A percentile compares a stretch with the other conserved stretches of the same genome.
These are phyloP conservation scores for Araneus ventricosus DNA, from an alignment of 1,140 invertebrate genomes.

Conservation along the genomic window DNA sequence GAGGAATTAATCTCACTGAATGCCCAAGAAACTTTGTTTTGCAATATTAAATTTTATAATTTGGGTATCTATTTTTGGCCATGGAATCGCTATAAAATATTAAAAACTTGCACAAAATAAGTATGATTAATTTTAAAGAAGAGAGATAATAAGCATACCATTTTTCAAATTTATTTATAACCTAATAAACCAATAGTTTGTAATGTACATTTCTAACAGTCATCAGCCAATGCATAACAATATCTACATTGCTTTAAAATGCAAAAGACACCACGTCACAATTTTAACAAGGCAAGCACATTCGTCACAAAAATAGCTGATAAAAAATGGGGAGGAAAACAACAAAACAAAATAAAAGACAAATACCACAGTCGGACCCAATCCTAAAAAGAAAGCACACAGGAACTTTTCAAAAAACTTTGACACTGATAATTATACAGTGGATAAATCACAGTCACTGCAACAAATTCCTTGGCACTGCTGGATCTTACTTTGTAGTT, in stretches of 20 bases:
- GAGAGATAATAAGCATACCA: background rate
- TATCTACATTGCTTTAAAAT: slow-evolving; percentile 74
- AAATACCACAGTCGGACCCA: slow-evolving; percentile 66
- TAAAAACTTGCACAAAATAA: too few relatives aligned
- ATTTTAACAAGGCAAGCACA: slow-evolving; percentile 74
- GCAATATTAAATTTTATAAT: too few relatives aligned
- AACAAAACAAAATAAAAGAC: slow-evolving; percentile 21
- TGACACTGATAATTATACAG: slow-evolving; percentile 71
- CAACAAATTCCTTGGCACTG: slow-evolving; percentile 73
- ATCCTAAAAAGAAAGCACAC: slow-evolving; percentile 71
- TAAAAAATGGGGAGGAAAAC: slow-evolving; percentile 4
- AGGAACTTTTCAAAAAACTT: slow-evolving; percentile 75
- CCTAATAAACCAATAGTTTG: slow-evolving; percentile 73
- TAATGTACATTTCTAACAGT: slow-evolving; percentile 74
- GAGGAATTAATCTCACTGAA: too few relatives aligned
- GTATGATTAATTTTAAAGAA: background rate
- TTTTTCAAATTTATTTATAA: slow-evolving; percentile 69
- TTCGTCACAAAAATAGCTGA: slow-evolving; percentile 73
- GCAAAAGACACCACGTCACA: slow-evolving; percentile 70
- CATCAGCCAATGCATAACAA: slow-evolving; percentile 74
- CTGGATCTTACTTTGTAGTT: slow-evolving; percentile 74
- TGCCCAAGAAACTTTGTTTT: too few relatives aligned
- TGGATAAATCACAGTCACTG: slow-evolving; percentile 73
- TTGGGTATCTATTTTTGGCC: too few relatives aligned
- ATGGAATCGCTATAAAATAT: too few relatives aligned